These are phyloP conservation scores for Percopsis transmontana DNA, from an alignment of 2,113 vertebrate genomes.

Conservation along the genomic window DNA sequence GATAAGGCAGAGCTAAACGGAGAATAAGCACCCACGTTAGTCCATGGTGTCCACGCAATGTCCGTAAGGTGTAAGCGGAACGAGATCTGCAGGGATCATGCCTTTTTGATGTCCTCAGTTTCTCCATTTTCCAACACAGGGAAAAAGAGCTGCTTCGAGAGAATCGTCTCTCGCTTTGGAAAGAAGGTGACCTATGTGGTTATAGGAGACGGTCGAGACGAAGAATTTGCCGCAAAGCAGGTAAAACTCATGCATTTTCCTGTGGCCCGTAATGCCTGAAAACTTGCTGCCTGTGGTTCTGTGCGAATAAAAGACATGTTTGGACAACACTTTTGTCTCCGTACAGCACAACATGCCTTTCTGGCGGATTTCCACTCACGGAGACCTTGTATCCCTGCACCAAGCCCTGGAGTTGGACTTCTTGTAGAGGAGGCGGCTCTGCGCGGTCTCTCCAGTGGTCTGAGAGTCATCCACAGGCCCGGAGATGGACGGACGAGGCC, in stretches of 20 bases:
- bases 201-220: constrained; percentile 95
- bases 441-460: neutral
- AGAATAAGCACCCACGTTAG: too few relatives aligned
- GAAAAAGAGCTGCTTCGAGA: constrained; percentile 98
- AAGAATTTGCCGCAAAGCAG: constrained; percentile 98
- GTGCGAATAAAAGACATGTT: too few relatives aligned
- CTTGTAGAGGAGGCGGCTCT: constrained; percentile 77
- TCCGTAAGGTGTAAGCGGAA: too few relatives aligned
- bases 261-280: too few relatives aligned
- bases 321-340: too few relatives aligned
- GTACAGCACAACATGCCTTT: constrained; percentile 98
- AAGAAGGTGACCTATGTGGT: constrained; percentile 99
- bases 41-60: too few relatives aligned
- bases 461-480: neutral
- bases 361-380: constrained; percentile 94
- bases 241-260: constrained; percentile 60
- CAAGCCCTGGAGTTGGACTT: constrained; percentile 98
- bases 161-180: constrained; percentile 94
- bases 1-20: too few relatives aligned
- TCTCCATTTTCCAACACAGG: constrained; percentile 70
- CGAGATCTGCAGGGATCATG: too few relatives aligned
- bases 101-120: too few relatives aligned
- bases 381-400: constrained; percentile 94
- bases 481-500: neutral
- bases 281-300: too few relatives aligned